phyloP scores from a whole-genome alignment of 2,888 invertebrate species.

The Melangyna quadrimaculata region DNA sequence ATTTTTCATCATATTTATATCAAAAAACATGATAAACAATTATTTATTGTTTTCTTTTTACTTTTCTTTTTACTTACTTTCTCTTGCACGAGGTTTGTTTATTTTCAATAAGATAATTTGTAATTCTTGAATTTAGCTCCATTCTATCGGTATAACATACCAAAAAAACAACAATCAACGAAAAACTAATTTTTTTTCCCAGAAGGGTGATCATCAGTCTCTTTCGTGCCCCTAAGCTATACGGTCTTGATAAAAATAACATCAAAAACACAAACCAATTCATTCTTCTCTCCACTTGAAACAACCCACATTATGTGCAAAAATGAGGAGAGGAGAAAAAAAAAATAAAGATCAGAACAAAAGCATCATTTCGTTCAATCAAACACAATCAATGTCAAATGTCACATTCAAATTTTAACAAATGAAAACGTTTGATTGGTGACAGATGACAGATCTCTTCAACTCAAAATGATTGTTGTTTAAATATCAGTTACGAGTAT shows the following conservation, averaged over 20 bases:
- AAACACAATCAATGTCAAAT: constrained; percentile 33
- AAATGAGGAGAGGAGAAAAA: background rate
- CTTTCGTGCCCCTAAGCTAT: background rate
- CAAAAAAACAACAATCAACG: no score
- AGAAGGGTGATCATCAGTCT: background rate
- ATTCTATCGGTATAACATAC: no score
- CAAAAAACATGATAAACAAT: no score
- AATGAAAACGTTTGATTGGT: constrained; percentile 51
- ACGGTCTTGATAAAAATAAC: background rate
- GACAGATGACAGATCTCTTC: constrained; percentile 63
- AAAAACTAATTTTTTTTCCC: no score
- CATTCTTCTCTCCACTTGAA: constrained; percentile 1
- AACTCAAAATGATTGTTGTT: constrained; percentile 37
- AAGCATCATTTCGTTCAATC: background rate
- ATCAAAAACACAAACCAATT: constrained; percentile 3
- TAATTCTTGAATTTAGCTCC: no score
- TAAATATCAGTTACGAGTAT: background rate
- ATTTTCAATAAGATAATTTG: no score
- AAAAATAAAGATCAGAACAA: background rate
- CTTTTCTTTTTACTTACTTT: no score
- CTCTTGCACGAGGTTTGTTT: no score
- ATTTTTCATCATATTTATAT: no score
- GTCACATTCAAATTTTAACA: constrained; percentile 41
- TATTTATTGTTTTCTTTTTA: no score
- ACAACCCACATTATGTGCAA: constrained; percentile 29